phyloP scores from a whole-genome alignment of 2,797 vertebrate genomes.

The Brachymystax lenok region DNA sequence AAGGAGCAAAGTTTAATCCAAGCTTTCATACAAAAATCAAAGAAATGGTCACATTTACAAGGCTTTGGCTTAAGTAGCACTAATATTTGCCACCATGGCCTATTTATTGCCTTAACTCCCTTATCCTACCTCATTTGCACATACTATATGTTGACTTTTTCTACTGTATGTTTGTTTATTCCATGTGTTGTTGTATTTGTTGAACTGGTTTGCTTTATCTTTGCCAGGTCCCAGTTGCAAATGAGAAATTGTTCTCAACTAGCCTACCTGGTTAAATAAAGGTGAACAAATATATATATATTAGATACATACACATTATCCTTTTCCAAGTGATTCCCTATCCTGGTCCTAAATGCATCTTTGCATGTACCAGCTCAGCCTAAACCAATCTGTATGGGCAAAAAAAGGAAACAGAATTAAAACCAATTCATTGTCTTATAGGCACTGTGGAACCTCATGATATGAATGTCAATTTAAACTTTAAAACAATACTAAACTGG shows the following conservation, averaged over 20 bases:
- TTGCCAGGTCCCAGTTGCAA: no score
- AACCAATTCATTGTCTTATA: not conserved
- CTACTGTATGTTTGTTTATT: no score
- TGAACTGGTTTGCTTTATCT: no score
- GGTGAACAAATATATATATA: no score
- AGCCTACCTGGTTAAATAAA: no score
- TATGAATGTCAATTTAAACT: constrained; percentile 6
- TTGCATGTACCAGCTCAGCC: not conserved
- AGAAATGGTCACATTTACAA: not conserved
- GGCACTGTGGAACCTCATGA: not conserved
- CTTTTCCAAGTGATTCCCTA: not conserved
- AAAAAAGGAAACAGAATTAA: not conserved
- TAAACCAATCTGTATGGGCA: not conserved
- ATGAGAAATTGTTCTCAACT: no score
- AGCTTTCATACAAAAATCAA: not conserved
- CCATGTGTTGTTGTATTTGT: no score
- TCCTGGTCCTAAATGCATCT: not conserved
- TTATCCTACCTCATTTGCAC: no score
- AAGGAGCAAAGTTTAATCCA: not conserved
- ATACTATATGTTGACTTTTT: no score
- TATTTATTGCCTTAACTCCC: no score
- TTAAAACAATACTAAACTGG: not conserved
- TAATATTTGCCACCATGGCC: no score
- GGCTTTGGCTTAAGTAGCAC: not conserved
- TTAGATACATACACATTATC: not conserved